Conservation (phyloP, 1,140 invertebrate genomes). For the Babylonia areolata region DNA sequence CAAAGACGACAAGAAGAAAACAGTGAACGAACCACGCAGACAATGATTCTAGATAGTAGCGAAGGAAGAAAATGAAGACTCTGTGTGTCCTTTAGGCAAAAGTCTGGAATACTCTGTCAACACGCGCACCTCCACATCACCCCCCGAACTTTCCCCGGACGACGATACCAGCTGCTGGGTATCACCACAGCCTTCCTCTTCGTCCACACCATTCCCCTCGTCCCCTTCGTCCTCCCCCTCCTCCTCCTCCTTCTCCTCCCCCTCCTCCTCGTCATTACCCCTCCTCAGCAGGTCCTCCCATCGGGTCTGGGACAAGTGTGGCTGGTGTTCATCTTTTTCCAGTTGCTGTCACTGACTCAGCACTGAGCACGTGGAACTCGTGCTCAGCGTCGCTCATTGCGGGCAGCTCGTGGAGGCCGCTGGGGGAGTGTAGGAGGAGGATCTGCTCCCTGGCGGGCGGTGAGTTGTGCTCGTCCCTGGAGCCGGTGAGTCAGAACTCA, state of each 20-base stretch:
- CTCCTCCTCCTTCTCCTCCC: background rate
- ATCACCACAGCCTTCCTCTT: background rate
- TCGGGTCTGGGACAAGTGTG: background rate
- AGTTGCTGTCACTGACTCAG: background rate
- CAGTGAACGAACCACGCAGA: too few relatives aligned
- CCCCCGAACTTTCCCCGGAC: too few relatives aligned
- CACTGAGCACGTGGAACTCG: background rate
- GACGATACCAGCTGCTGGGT: background rate
- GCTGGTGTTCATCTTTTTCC: background rate
- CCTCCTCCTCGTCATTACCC: background rate
- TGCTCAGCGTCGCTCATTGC: too few relatives aligned
- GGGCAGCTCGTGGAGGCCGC: background rate
- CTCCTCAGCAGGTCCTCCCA: background rate
- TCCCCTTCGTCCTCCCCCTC: too few relatives aligned
- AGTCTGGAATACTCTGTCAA: constrained; percentile 13
- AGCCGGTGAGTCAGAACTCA: constrained; percentile 29
- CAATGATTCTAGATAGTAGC: background rate
- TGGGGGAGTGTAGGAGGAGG: background rate
- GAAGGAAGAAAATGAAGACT: constrained; percentile 26
- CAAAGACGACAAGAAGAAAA: too few relatives aligned
- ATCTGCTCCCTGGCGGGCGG: background rate
- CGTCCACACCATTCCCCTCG: background rate
- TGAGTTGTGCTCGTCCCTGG: background rate
- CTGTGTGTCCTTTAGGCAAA: constrained; percentile 4
- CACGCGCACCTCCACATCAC: background rate